phyloP scores from a whole-genome alignment of 2,113 vertebrate genomes.

The Crotalus horridus region DNA sequence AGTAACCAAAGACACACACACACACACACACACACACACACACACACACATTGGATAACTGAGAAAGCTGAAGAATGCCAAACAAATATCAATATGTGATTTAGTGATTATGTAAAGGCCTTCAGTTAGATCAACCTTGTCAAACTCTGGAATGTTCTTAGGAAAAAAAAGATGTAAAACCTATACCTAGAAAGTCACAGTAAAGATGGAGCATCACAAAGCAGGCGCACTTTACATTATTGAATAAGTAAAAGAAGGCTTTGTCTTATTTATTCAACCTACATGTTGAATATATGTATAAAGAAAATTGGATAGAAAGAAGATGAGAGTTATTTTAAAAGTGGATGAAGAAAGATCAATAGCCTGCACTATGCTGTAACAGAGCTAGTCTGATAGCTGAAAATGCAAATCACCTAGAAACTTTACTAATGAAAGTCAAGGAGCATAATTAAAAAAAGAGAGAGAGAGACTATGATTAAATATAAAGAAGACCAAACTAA shows the following conservation, averaged over 20 bases:
- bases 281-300: not conserved
- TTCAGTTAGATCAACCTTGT: too few relatives aligned
- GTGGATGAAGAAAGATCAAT: not conserved
- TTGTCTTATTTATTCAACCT: not conserved
- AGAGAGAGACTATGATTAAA: not conserved
- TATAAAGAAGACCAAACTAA: not conserved
- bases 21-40: too few relatives aligned
- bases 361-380: not conserved
- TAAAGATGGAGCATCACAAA: not conserved
- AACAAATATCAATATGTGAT: not conserved
- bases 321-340: not conserved
- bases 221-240: not conserved
- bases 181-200: not conserved
- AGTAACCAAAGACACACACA: too few relatives aligned
- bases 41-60: too few relatives aligned
- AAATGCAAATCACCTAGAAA: not conserved
- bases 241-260: not conserved
- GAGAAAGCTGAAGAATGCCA: not conserved
- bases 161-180: not conserved
- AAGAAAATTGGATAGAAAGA: not conserved
- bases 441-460: not conserved
- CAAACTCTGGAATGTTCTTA: too few relatives aligned
- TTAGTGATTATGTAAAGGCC: not conserved
- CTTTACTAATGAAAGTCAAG: not conserved
- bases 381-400: not conserved